Base-by-base conservation (phyloP, 1,140 invertebrate species). In the Bombus ignitus region DNA sequence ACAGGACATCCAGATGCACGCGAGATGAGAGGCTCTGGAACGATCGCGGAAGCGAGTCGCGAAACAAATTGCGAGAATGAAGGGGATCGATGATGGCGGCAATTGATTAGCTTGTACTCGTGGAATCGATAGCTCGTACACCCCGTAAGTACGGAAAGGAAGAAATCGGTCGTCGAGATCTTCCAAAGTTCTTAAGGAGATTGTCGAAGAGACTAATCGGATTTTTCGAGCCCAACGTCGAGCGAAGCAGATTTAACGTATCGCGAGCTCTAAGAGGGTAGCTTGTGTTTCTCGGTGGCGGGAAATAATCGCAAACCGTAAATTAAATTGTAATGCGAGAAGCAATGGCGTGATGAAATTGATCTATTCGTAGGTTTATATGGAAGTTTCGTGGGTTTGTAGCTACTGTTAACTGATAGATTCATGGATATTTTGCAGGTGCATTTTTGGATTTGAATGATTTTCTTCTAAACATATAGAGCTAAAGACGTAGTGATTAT, bases 31-130 rank as follows among this genome's bases (percentile, higher is more conserved):
- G 22, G 68, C 18, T 53, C 1, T 53, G 47, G 1, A 53, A 53
- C 47, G 47, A 22, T 53, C 18, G 47, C 42, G 79, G 44, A 82
- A 59, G 81, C 65, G 82, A 83, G n/a, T 75, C 39, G 79, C 68
- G 62, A 86, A 71, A 86, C 85, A 83, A 86, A 86, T 83, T 77
- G 85, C 62, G 37, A 65, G 81, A 32, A 83, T 44, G 73, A 62
- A n/a, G 1, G 75, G 68, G 42, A 73, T 87, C 62, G 74, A 83
- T 44, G 35, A 44, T 47, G n/a, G n/a, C 53, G 44, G 10, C 39
- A 77, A 86, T 83, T 77, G 65, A 65, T 83, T 83, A 83, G 25
- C 59, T 62, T 37, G 44, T 83, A 71, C 13, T 28, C n/a, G n/a
- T 18, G 18, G 22, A 32, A 62, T 62, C 59, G 3, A 62, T 62